phyloP scores from a whole-genome alignment of 2,888 invertebrate species.

The Andrena bucephala region DNA sequence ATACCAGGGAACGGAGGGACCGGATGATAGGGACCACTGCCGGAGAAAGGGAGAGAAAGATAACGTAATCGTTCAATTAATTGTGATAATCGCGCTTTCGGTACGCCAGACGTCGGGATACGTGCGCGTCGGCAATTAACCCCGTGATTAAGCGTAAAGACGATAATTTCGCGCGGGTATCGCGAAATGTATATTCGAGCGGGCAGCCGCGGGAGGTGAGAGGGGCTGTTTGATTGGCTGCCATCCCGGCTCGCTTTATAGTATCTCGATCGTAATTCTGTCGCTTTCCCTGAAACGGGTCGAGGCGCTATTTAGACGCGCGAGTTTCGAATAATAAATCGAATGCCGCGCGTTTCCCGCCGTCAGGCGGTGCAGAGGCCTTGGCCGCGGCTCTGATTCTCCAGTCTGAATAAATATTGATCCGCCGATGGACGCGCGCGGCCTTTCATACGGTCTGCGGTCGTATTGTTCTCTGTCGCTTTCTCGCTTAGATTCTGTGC shows the following conservation, averaged over 20 bases:
- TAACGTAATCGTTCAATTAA: conserved; percentile 67
- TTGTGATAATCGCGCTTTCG: conserved; percentile 61
- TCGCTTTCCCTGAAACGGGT: conserved; percentile 39
- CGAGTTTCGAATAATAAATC: conserved; percentile 62
- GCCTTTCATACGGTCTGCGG: conserved; percentile 31
- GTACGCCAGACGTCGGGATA: conserved; percentile 25
- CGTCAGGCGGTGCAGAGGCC: conserved; percentile 20
- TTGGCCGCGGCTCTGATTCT: conserved; percentile 32
- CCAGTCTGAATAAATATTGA: conserved; percentile 52
- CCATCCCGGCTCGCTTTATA: conserved; percentile 42
- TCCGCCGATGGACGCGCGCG: conserved; percentile 20
- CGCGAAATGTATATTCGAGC: conserved; percentile 11
- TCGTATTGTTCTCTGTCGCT: conserved; percentile 42
- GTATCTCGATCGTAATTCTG: conserved; percentile 62
- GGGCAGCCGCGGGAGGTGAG: neutral
- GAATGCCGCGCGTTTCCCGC: conserved; percentile 36
- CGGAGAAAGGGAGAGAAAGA: conserved; percentile 22
- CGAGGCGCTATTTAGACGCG: conserved; percentile 49
- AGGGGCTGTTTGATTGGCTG: conserved; percentile 54
- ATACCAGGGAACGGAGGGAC: conserved; percentile 4
- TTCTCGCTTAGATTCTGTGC: conserved; percentile 15
- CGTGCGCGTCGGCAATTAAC: conserved; percentile 61
- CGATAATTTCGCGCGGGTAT: conserved; percentile 57
- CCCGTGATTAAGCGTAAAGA: conserved; percentile 71
- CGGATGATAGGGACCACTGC: conserved; percentile 5